phyloP scores from a whole-genome alignment of 2,888 invertebrate genomes.

The Cerceris rybyensis region DNA sequence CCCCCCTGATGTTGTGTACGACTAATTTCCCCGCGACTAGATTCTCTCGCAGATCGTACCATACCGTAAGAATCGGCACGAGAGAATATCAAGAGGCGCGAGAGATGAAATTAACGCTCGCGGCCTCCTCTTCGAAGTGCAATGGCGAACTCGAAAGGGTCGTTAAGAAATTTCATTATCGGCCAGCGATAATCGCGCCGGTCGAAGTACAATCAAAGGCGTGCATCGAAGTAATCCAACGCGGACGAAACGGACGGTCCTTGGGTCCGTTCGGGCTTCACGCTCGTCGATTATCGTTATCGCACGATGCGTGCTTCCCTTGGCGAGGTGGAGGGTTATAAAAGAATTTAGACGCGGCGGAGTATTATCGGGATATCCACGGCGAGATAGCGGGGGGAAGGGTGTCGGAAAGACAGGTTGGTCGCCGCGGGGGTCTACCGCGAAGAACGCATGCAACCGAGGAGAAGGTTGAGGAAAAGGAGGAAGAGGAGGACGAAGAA shows the following conservation, averaged over 20 bases:
- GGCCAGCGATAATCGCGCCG: constrained; percentile 19
- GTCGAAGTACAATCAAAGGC: constrained; percentile 48
- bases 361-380: constrained; percentile 73
- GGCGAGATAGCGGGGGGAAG: constrained; percentile 69
- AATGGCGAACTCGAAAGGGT: constrained; percentile 17
- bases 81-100: no score
- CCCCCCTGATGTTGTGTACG: not conserved
- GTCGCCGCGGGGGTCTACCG: constrained; percentile 79
- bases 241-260: constrained; percentile 45
- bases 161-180: constrained; percentile 16
- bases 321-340: constrained; percentile 52
- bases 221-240: constrained; percentile 54
- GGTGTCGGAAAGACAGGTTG: constrained; percentile 81
- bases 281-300: constrained; percentile 71
- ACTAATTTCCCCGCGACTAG: not conserved
- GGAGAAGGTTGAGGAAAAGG: constrained; percentile 38
- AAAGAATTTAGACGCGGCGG: constrained; percentile 70
- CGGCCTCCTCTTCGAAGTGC: not conserved
- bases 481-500: constrained; percentile 53
- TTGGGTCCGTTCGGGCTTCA: constrained; percentile 54
- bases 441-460: constrained; percentile 70
- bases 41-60: no score
- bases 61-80: no score
- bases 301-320: constrained; percentile 57
- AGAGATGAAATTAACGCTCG: constrained; percentile 12